Evolutionary conservation across 2,113 vertebrate species (phyloP).

Genomic region (Lontra canadensis): DNA sequence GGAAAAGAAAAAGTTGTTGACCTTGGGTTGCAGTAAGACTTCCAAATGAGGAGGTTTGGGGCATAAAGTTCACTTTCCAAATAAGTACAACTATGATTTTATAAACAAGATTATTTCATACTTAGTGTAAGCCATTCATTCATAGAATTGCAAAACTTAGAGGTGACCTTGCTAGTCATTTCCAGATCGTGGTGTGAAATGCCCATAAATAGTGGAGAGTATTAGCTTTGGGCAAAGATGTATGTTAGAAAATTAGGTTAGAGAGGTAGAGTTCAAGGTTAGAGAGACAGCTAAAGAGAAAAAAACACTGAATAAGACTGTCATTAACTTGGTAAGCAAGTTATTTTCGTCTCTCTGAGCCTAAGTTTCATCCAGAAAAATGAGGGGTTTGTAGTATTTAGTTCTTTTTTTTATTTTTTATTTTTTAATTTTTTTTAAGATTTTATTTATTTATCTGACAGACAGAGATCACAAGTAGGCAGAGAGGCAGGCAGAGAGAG

Average conservation of each 20-base stretch:
- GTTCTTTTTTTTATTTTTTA: not conserved
- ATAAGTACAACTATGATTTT: not conserved
- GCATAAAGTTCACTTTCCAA: not conserved
- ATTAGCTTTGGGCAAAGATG: not conserved
- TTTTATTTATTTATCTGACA: no score
- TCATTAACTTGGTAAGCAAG: not conserved
- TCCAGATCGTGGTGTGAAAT: not conserved
- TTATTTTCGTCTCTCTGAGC: constrained; percentile 23
- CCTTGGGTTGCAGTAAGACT: not conserved
- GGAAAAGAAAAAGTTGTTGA: constrained; percentile 8
- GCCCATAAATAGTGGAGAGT: not conserved
- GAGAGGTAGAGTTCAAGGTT: not conserved
- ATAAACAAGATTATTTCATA: not conserved
- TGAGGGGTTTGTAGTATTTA: not conserved
- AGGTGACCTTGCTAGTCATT: not conserved
- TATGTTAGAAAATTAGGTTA: not conserved
- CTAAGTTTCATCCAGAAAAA: not conserved
- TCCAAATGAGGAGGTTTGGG: not conserved
- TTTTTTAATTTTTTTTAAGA: no score
- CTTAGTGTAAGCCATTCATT: constrained; percentile 32
- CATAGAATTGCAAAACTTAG: not conserved
- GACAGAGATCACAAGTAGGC: no score
- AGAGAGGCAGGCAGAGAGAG: no score
- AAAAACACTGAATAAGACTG: not conserved
- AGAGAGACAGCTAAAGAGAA: not conserved